Evolutionary conservation across 2,113 vertebrate species (phyloP), one percentile per base, ranked within the genome.

Genomic region (Hoplias malabaricus): DNA sequence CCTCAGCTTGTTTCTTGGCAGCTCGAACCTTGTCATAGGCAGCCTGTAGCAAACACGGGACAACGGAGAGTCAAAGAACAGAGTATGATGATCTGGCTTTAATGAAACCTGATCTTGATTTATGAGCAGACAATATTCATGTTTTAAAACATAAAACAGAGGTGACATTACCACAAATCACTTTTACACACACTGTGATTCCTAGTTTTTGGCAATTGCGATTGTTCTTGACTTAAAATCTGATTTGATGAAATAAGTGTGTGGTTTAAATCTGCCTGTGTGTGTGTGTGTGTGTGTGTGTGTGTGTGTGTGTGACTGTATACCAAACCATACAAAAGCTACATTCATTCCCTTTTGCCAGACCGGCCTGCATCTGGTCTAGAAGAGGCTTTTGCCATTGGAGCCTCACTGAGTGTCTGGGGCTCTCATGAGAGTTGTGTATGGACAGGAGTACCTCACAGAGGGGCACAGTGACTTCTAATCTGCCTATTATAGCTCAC

Each of bases 1-100:
- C 95, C 78, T 95, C 96, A 1, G 96, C 96, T 82, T 95, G 94
- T 83, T 94, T 95, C 91, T 93, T 99, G 0, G 96, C 97, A 85
- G 88, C 93, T 25, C 94, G 90, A 69, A 97, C 91, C 73, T 89
- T 94, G 90, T 99, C 97, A 75, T 99, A 99, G 0, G 96, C 96
- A 14, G 94, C 97, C 98, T 99, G 88, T 2, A 75, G 2, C 12
- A 81, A 78, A 43, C 69, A 74, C 78, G 62, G 19, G 29, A 46
- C 31, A 19, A 54, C 16, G 27, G 13, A 53, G 21, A 50, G 27
- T 40, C 38, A 9, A 34, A 19, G n/a, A 13, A 11, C 31, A 73
- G 13, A 19, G 1, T 14, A 21, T 1, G 31, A 21, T 23, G 5
- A 50, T 34, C 19, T 23, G 25, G 2, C 1, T 9, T 1, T 2